phyloP scores from a whole-genome alignment of 1,140 invertebrate genomes.

The Aphaenogaster rudis region DNA sequence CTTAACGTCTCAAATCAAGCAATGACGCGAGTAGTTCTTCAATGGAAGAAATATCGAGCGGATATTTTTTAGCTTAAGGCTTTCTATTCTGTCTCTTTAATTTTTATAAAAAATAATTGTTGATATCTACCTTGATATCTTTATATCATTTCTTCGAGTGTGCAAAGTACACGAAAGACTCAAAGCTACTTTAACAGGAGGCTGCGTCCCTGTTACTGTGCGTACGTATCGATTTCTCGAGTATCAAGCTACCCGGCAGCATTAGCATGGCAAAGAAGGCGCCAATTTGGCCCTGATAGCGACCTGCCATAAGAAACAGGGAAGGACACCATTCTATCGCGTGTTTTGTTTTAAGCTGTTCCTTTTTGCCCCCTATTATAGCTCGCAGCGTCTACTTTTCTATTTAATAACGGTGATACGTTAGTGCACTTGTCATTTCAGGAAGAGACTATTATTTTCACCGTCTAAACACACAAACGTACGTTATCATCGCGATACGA shows the following conservation, averaged over 20 bases:
- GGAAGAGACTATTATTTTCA: not conserved
- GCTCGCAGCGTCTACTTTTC: not conserved
- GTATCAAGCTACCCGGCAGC: constrained; percentile 54
- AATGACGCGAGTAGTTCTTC: not conserved
- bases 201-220: constrained; percentile 71
- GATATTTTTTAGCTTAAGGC: not conserved
- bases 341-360: constrained; percentile 11
- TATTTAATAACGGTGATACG: not conserved
- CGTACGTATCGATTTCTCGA: constrained; percentile 72
- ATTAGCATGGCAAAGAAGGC: constrained; percentile 80
- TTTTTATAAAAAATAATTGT: not conserved
- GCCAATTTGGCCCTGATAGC: constrained; percentile 76
- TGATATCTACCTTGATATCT: not conserved
- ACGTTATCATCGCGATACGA: constrained; percentile 4
- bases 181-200: constrained; percentile 45
- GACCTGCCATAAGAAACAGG: constrained; percentile 3
- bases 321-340: constrained; percentile 47
- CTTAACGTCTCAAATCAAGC: constrained; percentile 1
- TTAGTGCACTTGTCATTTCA: not conserved
- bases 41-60: not conserved
- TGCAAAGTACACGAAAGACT: not conserved
- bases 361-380: not conserved
- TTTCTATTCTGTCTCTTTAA: not conserved
- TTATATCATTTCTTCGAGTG: not conserved
- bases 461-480: not conserved